Conservation (phyloP, 2,797 vertebrate species). For the Sphenodon punctatus region DNA sequence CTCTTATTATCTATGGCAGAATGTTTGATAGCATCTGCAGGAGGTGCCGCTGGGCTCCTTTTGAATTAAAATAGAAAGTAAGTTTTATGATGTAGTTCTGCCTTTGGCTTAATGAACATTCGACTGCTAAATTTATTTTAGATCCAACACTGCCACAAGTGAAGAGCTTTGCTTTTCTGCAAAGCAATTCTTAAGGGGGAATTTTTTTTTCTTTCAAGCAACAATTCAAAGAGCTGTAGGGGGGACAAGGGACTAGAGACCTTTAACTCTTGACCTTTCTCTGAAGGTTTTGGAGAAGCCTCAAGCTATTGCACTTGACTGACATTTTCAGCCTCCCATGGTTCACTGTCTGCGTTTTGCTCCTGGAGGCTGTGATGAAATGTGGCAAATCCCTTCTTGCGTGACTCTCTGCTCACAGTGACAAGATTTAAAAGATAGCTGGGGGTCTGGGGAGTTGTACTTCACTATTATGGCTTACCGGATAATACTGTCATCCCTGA, state of each 20-base stretch:
- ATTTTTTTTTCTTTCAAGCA: neutral
- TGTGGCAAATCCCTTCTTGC: neutral
- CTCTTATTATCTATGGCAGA: neutral
- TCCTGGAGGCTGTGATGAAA: neutral
- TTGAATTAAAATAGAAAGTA: neutral
- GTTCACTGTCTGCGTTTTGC: neutral
- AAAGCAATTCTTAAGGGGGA: neutral
- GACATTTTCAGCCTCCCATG: neutral
- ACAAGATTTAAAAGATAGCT: neutral
- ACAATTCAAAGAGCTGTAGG: neutral
- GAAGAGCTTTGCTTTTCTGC: neutral
- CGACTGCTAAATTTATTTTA: rapidly evolving
- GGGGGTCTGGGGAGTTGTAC: neutral
- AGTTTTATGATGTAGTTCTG: neutral
- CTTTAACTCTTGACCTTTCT: neutral
- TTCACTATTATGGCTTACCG: neutral
- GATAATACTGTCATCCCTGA: neutral
- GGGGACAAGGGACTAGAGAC: neutral
- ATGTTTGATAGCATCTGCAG: neutral
- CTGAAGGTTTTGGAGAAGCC: rapidly evolving
- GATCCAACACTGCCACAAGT: rapidly evolving
- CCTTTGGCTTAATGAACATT: neutral
- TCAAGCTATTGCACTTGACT: neutral
- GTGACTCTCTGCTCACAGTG: neutral
- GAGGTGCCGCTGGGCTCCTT: neutral